Conservation (phyloP, 2,888 invertebrate genomes). For the Ptychoptera contaminata region DNA sequence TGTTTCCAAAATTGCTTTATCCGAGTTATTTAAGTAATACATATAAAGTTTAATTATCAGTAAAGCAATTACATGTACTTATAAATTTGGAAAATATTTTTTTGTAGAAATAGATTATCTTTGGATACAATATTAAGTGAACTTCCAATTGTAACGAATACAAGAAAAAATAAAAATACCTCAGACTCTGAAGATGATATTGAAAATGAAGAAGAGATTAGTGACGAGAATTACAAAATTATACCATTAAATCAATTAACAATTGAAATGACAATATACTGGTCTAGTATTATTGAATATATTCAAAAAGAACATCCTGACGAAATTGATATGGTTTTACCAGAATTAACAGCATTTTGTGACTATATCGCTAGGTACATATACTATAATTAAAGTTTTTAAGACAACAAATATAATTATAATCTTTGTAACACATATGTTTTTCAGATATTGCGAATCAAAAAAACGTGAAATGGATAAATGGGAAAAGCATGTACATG, state of each 20-base stretch:
- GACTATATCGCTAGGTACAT: conserved; percentile 54
- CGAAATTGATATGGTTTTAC: conserved; percentile 30
- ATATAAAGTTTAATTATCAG: too few relatives aligned
- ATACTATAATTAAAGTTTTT: too few relatives aligned
- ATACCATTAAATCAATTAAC: conserved; percentile 35
- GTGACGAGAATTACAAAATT: conserved; percentile 24
- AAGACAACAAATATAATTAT: too few relatives aligned
- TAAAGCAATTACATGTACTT: too few relatives aligned
- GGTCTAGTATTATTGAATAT: conserved; percentile 42
- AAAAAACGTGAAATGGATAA: conserved; percentile 22
- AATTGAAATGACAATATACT: conserved; percentile 42
- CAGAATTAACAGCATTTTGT: conserved; percentile 57
- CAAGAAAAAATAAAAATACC: background rate
- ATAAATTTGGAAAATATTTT: too few relatives aligned
- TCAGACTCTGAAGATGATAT: conserved; percentile 5
- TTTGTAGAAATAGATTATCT: too few relatives aligned
- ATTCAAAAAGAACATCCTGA: conserved; percentile 22
- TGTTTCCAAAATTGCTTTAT: conserved; percentile 36
- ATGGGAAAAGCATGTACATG: conserved; percentile 26
- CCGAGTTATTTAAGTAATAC: conserved; percentile 39
- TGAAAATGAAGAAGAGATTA: conserved; percentile 16
- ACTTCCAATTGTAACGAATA: too few relatives aligned
- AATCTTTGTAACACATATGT: too few relatives aligned
- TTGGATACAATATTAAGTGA: too few relatives aligned
- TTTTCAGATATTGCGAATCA: conserved; percentile 20